Evolutionary conservation across 2,113 vertebrate genomes (phyloP), one percentile per base, ranked within the genome.

Genomic region (Gymnarchus niloticus): DNA sequence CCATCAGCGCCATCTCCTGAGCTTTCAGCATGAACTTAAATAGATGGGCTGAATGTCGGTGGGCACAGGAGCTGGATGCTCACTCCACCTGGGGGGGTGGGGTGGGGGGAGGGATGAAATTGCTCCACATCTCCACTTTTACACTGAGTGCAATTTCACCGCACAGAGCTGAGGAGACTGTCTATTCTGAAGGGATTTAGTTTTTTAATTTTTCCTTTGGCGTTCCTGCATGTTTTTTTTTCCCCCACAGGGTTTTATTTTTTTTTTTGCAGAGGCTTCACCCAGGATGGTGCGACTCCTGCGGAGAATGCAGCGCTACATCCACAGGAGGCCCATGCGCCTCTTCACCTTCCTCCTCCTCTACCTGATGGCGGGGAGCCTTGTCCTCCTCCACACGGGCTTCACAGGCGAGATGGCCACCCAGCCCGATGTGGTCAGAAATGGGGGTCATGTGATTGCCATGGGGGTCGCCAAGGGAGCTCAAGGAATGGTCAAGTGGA

Each of bases 301-400:
- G 94, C 91, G 97, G 78, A 98, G 95, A 89, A 95, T 99, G 91
- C 97, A 98, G 91, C 95, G 97, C 82, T 99, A 96, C 88, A 97
- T 99, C 91, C 95, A 95, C 87, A 93, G 97, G 85, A 98, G 94
- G 86, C 98, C 98, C 0, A 88, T 98, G 61, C 95, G 97, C 7
- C 98, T 98, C 93, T 97, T 98, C 88, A 96, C 96, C 1, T 94
- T 99, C 90, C 95, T 99, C 90, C 95, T 96, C 21, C 94, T 99
- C 82, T 99, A 99, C 93, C 91, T 99, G 93, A 96, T 95, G 0
- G 98, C 98, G 0, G 98, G 98, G 23, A 99, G 97, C 87, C 91
- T 99, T 2, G 95, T 98, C 77, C 97, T 99, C 91, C 94, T 99
- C 8, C 97, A 98, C 73, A 91, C 98, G 0, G 96, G 96, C 21